A percentile compares a stretch with the other conserved stretches of the same genome.
Conservation (phyloP, 2,888 invertebrate genomes). For the Asteroscopus sphinx region DNA sequence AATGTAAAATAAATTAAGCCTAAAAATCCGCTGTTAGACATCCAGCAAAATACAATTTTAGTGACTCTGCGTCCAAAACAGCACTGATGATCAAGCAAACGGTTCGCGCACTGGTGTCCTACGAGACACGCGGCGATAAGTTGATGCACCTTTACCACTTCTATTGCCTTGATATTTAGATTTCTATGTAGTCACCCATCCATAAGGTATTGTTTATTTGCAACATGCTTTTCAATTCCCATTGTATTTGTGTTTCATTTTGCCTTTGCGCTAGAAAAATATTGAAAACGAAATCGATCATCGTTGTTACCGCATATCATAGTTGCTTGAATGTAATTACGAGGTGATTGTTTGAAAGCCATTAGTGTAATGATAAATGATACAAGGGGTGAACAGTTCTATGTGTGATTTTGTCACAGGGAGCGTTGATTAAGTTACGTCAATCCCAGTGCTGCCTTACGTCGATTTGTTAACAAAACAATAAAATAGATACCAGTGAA, state of each 20-base stretch:
- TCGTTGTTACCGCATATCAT: conserved; percentile 9
- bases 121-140: too few species aligned
- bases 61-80: too few species aligned
- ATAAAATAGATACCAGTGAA: conserved; percentile 54
- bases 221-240: conserved; percentile 54
- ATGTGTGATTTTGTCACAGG: conserved; percentile 52
- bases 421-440: conserved; percentile 62
- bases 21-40: too few species aligned
- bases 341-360: conserved; percentile 49
- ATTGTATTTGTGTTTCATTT: conserved; percentile 62
- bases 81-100: too few species aligned
- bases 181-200: conserved; percentile 25
- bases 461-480: conserved; percentile 61
- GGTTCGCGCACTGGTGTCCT: too few species aligned
- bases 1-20: too few species aligned
- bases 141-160: too few species aligned
- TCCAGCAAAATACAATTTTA: too few species aligned
- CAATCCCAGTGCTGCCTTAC: conserved; percentile 55
- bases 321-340: conserved; percentile 14
- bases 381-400: conserved; percentile 43
- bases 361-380: conserved; percentile 64
- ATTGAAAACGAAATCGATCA: conserved; percentile 53
- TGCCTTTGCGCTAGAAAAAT: conserved; percentile 53
- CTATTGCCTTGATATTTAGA: too few species aligned
- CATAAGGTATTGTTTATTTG: conserved; percentile 54